These are phyloP conservation scores for Syngnathus typhle DNA, from an alignment of 2,113 vertebrate species.

Conservation along the genomic window DNA sequence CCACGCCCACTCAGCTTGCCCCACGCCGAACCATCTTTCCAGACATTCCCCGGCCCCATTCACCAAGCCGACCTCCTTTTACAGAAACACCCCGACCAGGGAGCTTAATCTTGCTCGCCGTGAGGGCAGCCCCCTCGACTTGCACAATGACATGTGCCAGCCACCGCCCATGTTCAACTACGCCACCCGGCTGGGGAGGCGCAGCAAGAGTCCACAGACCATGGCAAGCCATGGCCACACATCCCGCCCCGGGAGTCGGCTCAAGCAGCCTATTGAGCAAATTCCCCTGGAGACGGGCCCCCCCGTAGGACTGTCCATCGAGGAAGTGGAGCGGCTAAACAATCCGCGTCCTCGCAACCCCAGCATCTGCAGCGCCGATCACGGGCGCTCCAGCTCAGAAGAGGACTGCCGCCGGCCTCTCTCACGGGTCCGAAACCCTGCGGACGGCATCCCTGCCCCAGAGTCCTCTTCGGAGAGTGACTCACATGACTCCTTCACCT, in stretches of 20 bases:
- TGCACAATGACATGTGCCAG: conserved; percentile 81
- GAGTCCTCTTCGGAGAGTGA: conserved; percentile 97
- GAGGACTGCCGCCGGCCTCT: conserved; percentile 88
- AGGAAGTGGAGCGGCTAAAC: conserved; percentile 96
- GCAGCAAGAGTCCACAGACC: conserved; percentile 93
- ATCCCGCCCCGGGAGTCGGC: conserved; percentile 85
- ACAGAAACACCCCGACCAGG: conserved; percentile 86
- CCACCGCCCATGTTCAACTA: conserved; percentile 87
- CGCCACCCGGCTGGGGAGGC: conserved; percentile 83
- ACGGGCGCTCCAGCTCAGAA: conserved; percentile 90
- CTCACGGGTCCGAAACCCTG: conserved; percentile 89
- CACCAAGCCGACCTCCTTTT: conserved; percentile 85
- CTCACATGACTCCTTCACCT: conserved; percentile 98
- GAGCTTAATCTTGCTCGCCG: conserved; percentile 85
- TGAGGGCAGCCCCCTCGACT: conserved; percentile 83
- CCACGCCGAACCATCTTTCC: conserved; percentile 85
- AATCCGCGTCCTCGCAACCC: conserved; percentile 92
- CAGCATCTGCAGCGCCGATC: conserved; percentile 96
- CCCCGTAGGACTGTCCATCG: conserved; percentile 89
- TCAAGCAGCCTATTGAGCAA: conserved; percentile 90
- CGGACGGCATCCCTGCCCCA: conserved; percentile 88
- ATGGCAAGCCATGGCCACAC: conserved; percentile 76
- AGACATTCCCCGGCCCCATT: conserved; percentile 93
- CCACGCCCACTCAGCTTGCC: conserved; percentile 85
- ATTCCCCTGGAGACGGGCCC: conserved; percentile 84